Base-by-base conservation (phyloP, 1,140 invertebrate species). In the Drosophila quadrilineata region DNA sequence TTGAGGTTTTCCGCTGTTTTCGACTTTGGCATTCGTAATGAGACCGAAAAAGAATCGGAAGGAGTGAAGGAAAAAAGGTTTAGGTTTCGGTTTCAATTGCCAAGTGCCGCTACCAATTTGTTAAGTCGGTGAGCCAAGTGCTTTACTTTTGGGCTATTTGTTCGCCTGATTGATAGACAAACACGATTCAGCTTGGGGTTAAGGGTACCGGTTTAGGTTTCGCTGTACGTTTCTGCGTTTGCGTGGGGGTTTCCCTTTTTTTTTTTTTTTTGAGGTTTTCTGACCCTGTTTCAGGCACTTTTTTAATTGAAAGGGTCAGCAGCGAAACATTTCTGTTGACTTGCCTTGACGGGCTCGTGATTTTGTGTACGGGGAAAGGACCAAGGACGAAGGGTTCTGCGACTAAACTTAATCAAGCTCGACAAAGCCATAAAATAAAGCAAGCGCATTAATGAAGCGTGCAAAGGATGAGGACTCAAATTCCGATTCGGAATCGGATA, bases 121-220 rank as follows among this genome's bases (percentile, higher is more conserved):
- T 69, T 56, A 52, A 28, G 40, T 59, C 35, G 17, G 21, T 54
- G 38, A 43, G 41, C 26, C 67, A 75, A 57, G 49, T 57, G 21
- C 49, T 62, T 67, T 22, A 31, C 43, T 58, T 59, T 63, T 50
- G 3, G 57, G 64, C 45, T 68, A 63, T 68, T 68, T 68, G 50
- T 56, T 49, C 49, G 59, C 26, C 70, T 71, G 75, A 79, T 80
- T 79, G 75, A 80, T 79, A 74, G 73, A 74, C 65, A 79, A 79
- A 63, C 45, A 68, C 9, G 24, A 29, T 45, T n/a, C n/a, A n/a
- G n/a, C n/a, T 41, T 10, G 40, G 50, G 24, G 28, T 3, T 17
- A 17, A 10, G 10, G 28, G 58, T 17, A 24, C 10, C 16, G 22
- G 19, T 17, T 24, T 24, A 22, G 31, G 12, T 38, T 38, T 19